phyloP scores from a whole-genome alignment of 2,888 invertebrate genomes.

The Cyaniris semiargus region DNA sequence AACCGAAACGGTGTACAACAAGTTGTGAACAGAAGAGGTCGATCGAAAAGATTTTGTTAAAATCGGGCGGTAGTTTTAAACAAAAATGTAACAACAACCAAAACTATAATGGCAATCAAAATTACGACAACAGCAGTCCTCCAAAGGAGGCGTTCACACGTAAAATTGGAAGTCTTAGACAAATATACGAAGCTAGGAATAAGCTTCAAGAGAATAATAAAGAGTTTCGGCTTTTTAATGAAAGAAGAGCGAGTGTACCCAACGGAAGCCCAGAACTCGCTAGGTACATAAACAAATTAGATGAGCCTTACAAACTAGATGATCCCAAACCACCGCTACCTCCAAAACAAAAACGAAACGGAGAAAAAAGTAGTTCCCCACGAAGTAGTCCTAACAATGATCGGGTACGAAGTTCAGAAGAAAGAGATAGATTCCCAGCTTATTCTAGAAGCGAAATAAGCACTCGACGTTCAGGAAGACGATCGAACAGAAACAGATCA shows the following conservation, averaged over 20 bases:
- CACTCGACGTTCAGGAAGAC: constrained; percentile 64
- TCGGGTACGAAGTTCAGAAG: constrained; percentile 60
- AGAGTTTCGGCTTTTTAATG: constrained; percentile 50
- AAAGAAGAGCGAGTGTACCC: constrained; percentile 65
- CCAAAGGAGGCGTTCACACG: constrained; percentile 72
- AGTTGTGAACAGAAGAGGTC: constrained; percentile 4
- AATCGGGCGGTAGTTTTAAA: constrained; percentile 87
- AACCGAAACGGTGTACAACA: constrained; percentile 68
- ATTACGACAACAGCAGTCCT: constrained; percentile 51
- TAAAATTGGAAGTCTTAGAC: constrained; percentile 86
- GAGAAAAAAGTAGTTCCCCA: constrained; percentile 54
- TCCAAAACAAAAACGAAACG: constrained; percentile 60
- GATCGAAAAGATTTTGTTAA: constrained; percentile 79
- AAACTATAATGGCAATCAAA: constrained; percentile 54
- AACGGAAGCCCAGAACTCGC: constrained; percentile 59
- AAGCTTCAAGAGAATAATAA: constrained; percentile 63
- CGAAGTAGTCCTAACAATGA: constrained; percentile 64
- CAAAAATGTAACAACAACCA: constrained; percentile 66
- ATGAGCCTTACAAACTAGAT: constrained; percentile 55
- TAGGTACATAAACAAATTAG: constrained; percentile 60
- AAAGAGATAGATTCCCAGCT: constrained; percentile 62
- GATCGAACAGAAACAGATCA: constrained; percentile 67
- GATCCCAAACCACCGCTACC: constrained; percentile 70
- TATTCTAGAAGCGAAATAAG: constrained; percentile 61
- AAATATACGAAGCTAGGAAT: constrained; percentile 88